Evolutionary conservation across 2,888 invertebrate genomes (phyloP).

Genomic region (Eupithecia subfuscata): DNA sequence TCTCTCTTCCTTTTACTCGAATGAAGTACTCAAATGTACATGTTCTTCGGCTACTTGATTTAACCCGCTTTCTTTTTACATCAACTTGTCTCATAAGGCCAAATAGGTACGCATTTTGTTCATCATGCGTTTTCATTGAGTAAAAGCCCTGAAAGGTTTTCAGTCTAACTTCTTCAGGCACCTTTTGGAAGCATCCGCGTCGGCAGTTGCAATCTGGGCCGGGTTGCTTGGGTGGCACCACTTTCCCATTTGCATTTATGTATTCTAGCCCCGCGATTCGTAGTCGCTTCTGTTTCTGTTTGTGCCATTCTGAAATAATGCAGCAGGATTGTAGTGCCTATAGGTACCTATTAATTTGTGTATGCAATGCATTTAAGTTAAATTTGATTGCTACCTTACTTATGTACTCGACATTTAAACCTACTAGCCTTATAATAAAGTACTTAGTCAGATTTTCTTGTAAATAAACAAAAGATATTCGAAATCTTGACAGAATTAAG

Average conservation of each 20-base stretch:
- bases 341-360: background rate
- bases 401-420: no score
- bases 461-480: conserved; percentile 38
- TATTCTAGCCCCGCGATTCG: conserved; percentile 83
- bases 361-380: background rate
- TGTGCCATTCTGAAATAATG: conserved; percentile 81
- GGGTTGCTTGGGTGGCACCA: conserved; percentile 82
- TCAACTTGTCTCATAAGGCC: conserved; percentile 84
- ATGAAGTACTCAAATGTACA: conserved; percentile 84
- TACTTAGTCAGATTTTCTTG: background rate
- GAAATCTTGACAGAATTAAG: conserved; percentile 59
- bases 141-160: conserved; percentile 84
- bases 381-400: background rate
- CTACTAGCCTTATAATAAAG: background rate
- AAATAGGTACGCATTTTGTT: conserved; percentile 84
- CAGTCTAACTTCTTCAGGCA: conserved; percentile 77
- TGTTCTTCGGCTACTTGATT: conserved; percentile 80
- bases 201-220: conserved; percentile 83
- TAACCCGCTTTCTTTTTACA: conserved; percentile 83
- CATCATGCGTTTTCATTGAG: conserved; percentile 83
- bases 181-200: conserved; percentile 79
- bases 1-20: conserved; percentile 81
- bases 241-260: conserved; percentile 83
- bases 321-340: background rate
- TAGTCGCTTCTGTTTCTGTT: conserved; percentile 83